Conservation (phyloP, 2,888 invertebrate species). For the Seira ritae region DNA sequence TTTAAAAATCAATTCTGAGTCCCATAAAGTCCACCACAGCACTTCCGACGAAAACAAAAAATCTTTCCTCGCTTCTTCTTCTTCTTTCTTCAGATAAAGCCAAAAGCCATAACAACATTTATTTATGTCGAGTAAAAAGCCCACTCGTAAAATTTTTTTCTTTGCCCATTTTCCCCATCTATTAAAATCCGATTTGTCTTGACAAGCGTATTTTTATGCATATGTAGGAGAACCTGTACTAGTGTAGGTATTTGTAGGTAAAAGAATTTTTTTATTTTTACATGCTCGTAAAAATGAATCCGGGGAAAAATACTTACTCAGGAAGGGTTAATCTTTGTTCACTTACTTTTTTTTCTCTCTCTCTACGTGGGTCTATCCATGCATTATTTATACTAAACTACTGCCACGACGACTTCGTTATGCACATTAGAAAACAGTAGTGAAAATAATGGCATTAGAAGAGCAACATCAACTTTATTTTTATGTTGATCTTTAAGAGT, state of each 20-base stretch:
- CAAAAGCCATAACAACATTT: neutral
- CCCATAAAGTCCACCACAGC: too few relatives aligned
- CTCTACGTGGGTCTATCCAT: neutral
- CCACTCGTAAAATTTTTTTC: conserved; percentile 33
- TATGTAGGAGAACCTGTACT: neutral
- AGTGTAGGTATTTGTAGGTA: conserved; percentile 13
- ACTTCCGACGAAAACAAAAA: too few relatives aligned
- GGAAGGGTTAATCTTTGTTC: conserved; percentile 47
- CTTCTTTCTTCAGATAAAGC: too few relatives aligned
- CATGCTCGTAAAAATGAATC: conserved; percentile 29
- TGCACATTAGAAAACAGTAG: neutral
- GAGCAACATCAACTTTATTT: conserved; percentile 11
- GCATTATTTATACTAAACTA: neutral
- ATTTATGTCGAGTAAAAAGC: neutral
- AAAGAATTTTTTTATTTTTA: conserved; percentile 26
- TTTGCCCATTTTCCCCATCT: conserved; percentile 36
- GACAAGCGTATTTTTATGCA: conserved; percentile 26
- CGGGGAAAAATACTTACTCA: too few relatives aligned
- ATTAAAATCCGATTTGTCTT: conserved; percentile 56
- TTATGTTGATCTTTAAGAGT: conserved; percentile 14
- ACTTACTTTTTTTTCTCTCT: conserved; percentile 17
- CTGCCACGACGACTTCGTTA: too few relatives aligned
- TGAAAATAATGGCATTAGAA: neutral
- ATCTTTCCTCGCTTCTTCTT: neutral
- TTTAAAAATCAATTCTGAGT: too few relatives aligned